Evolutionary conservation across 1,140 invertebrate genomes (phyloP).

Genomic region (Drosophila sturtevanti): DNA sequence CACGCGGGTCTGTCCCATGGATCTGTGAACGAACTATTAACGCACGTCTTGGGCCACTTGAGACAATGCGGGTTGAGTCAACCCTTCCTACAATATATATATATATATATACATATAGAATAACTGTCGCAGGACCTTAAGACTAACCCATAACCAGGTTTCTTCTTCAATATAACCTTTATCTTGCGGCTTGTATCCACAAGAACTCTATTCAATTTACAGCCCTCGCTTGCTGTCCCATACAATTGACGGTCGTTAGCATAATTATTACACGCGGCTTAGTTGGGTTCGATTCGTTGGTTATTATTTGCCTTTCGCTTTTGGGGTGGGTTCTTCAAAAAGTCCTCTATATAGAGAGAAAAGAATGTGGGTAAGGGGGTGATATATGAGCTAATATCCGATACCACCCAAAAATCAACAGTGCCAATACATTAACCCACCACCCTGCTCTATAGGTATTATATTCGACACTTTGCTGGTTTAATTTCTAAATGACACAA

Average conservation of each 20-base stretch:
- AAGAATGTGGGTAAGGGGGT: neutral
- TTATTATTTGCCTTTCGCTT: neutral
- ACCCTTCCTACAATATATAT: constrained; percentile 11
- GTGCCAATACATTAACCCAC: constrained; percentile 3
- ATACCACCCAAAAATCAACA: constrained; percentile 16
- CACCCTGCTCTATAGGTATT: constrained; percentile 17
- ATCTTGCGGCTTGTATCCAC: constrained; percentile 52
- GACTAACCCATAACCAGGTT: neutral
- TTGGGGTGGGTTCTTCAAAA: constrained; percentile 15
- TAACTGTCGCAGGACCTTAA: neutral
- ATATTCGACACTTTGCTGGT: neutral
- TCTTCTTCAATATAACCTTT: constrained; percentile 17
- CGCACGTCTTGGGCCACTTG: constrained; percentile 38
- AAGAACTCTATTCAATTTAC: constrained; percentile 56
- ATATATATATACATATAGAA: no score
- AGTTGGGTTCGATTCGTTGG: constrained; percentile 30
- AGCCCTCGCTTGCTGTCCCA: constrained; percentile 42
- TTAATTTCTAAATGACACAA: neutral
- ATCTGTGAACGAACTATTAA: constrained; percentile 55
- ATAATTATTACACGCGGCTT: constrained; percentile 79
- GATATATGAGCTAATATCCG: constrained; percentile 20
- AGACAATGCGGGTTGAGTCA: constrained; percentile 19
- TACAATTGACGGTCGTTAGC: constrained; percentile 79
- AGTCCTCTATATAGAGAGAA: constrained; percentile 1
- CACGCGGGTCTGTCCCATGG: neutral